phyloP scores from a whole-genome alignment of 1,140 invertebrate genomes.

The Drosophila tristis region DNA sequence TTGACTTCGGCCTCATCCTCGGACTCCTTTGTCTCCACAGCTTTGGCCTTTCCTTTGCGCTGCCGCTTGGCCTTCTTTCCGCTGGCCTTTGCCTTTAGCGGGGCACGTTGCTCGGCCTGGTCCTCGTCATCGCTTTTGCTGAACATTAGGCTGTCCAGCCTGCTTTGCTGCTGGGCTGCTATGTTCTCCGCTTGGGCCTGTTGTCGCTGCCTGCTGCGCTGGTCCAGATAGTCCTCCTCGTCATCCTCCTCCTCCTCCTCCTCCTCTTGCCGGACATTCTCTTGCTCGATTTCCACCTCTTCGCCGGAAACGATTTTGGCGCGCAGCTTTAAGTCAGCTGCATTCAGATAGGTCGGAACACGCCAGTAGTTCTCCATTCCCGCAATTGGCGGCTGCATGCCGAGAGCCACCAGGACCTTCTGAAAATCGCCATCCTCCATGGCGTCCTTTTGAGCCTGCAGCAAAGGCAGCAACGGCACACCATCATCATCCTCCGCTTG shows the following conservation, averaged over 20 bases:
- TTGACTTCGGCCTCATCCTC: slow-evolving; percentile 55
- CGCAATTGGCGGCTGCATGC: slow-evolving; percentile 86
- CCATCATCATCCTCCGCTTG: slow-evolving; percentile 85
- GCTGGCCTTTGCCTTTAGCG: slow-evolving; percentile 33
- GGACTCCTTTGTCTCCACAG: slow-evolving; percentile 24
- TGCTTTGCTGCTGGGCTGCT: slow-evolving; percentile 55
- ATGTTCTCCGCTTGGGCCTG: slow-evolving; percentile 55
- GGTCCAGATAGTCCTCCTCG: slow-evolving; percentile 78
- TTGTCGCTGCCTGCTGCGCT: slow-evolving; percentile 61
- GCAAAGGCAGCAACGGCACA: slow-evolving; percentile 86
- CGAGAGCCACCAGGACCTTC: slow-evolving; percentile 86
- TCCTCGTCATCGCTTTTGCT: slow-evolving; percentile 83
- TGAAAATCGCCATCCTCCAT: slow-evolving; percentile 87
- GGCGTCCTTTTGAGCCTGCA: slow-evolving; percentile 85
- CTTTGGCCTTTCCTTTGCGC: slow-evolving; percentile 39
- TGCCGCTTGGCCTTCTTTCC: slow-evolving; percentile 37
- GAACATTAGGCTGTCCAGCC: slow-evolving; percentile 74
- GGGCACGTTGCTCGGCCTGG: slow-evolving; percentile 56
- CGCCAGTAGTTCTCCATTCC: slow-evolving; percentile 87
- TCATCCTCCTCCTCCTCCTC: slow-evolving; percentile 37
- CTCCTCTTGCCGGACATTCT: slow-evolving; percentile 6
- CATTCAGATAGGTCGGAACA: slow-evolving; percentile 85
- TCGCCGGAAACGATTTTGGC: slow-evolving; percentile 73
- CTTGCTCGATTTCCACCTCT: slow-evolving; percentile 58
- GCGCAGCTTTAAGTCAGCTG: slow-evolving; percentile 83